Evolutionary conservation across 2,113 vertebrate genomes (phyloP), one percentile per base, ranked within the genome.

Genomic region (Halcyon senegalensis): DNA sequence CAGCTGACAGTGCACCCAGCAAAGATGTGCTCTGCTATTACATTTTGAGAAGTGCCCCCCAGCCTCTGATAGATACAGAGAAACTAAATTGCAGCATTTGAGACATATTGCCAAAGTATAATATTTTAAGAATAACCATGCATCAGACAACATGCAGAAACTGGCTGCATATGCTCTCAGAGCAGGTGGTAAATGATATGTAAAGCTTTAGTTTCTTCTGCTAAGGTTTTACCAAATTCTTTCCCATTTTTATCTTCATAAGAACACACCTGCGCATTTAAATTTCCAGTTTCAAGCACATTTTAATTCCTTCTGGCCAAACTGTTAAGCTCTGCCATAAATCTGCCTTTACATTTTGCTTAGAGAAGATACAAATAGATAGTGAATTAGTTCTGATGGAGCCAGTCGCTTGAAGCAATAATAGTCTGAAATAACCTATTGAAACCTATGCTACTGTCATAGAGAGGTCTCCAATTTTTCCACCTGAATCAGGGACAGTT

Each of bases 1-100:
- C 56, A 90, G 39, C 41, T 72, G 48, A 19, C n/a, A 85, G 6
- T 8, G 18, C 17, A 16, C 16, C 68, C 48, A 73, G 31, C 39
- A 43, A 18, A 30, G 11, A 72, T 6, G 4, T 68, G 23, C 9
- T 84, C 27, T 63, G 11, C 6, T 79, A 46, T 64, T 31, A 76
- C 8, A 3, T 73, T 43, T 89, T 55, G 3, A 46, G 66, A 91
- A 55, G 19, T 43, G 25, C 3, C 8, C 25, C 78, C 17, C 11
- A 63, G 19, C 11, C 8, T 63, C 9, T 2, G 1, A 31, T 13
- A 39, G 6, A 31, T 56, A 7, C 0, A 3, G 64, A 60, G 46
- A 87, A 82, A 77, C 21, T 56, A 44, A 93, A 73, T 17, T 1
- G 44, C 44, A 78, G 37, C 24, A 27, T 33, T 50, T 70, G 21